Percentiles rank a stretch among this genome's conserved stretches.
Evolutionary conservation across 2,797 vertebrate species (phyloP).

Genomic region (Coregonus ussuriensis): DNA sequence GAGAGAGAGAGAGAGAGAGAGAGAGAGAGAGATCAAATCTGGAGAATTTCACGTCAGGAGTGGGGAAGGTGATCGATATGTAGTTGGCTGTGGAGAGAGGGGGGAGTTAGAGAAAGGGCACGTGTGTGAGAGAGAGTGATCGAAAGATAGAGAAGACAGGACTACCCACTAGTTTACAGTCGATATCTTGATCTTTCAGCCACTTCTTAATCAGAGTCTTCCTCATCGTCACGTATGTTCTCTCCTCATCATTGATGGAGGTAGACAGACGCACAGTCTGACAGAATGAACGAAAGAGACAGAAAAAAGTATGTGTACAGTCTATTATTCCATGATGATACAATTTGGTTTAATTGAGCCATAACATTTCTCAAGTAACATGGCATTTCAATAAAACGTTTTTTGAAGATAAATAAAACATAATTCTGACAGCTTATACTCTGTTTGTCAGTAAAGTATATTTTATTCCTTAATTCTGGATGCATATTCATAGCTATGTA

Average conservation of each 20-base stretch:
- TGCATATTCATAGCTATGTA: neutral
- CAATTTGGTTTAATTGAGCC: neutral
- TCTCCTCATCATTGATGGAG: neutral
- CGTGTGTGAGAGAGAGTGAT: too few relatives aligned
- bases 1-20: too few relatives aligned
- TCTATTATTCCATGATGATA: too few relatives aligned
- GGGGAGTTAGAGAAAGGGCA: too few relatives aligned
- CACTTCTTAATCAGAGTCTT: neutral
- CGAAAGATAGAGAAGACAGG: too few relatives aligned
- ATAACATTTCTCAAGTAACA: neutral
- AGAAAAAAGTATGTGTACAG: too few relatives aligned
- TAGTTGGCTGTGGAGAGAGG: too few relatives aligned
- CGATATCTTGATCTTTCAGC: neutral
- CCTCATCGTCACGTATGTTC: neutral
- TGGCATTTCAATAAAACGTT: neutral
- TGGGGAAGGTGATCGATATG: too few relatives aligned
- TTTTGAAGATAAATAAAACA: constrained; percentile 2
- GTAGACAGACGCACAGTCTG: neutral
- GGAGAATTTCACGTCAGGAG: too few relatives aligned
- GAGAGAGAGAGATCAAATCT: too few relatives aligned
- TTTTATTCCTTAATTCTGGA: neutral
- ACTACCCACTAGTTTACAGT: too few relatives aligned
- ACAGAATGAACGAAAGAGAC: neutral
- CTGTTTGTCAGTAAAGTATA: neutral
- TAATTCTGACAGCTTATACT: constrained; percentile 5